phyloP scores from a whole-genome alignment of 2,797 vertebrate genomes.

The Schizopygopsis pylzovi region DNA sequence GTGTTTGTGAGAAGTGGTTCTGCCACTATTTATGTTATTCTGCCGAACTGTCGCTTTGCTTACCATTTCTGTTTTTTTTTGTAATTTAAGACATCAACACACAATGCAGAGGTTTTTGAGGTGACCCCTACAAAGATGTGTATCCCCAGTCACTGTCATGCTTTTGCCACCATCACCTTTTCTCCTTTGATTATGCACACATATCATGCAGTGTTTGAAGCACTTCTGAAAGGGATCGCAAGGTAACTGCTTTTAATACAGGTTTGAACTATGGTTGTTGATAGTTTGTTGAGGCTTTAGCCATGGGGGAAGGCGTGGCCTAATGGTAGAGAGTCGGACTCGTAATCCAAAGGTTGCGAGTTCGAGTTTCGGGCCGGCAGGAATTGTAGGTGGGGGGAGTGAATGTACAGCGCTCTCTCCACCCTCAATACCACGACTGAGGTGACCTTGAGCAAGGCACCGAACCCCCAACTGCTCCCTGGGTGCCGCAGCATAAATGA shows the following conservation, averaged over 20 bases:
- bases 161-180: constrained; percentile 77
- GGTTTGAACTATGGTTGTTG: constrained; percentile 2
- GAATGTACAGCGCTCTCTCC: too few relatives aligned
- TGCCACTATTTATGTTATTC: neutral
- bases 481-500: too few relatives aligned
- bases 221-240: constrained; percentile 69
- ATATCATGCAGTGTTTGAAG: constrained; percentile 81
- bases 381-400: too few relatives aligned
- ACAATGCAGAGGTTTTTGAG: constrained; percentile 73
- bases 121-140: constrained; percentile 74
- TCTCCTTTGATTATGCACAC: constrained; percentile 75
- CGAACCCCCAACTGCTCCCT: too few relatives aligned
- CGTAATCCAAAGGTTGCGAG: too few relatives aligned
- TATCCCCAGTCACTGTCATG: constrained; percentile 72
- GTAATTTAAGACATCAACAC: constrained; percentile 40
- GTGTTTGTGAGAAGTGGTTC: neutral
- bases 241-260: constrained; percentile 69
- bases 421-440: too few relatives aligned
- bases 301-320: too few relatives aligned
- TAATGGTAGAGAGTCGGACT: too few relatives aligned
- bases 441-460: too few relatives aligned
- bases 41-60: neutral
- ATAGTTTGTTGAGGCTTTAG: constrained; percentile 37
- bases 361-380: too few relatives aligned
- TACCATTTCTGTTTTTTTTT: constrained; percentile 4